Evolutionary conservation across 2,888 invertebrate genomes (phyloP).

Genomic region (Epirrhoe alternata): DNA sequence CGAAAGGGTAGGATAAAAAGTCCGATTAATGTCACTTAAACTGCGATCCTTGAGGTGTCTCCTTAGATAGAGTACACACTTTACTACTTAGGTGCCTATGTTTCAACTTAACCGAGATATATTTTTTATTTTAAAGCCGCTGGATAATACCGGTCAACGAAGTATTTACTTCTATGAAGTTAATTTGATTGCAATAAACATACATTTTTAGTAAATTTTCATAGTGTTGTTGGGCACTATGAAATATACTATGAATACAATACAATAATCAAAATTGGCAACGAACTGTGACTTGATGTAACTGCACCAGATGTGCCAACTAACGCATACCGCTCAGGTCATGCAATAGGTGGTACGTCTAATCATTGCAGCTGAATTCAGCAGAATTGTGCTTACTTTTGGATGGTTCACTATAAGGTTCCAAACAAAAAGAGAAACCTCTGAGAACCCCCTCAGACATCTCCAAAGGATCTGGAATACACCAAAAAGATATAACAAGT

Average conservation of each 20-base stretch:
- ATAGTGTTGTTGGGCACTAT: too few relatives aligned
- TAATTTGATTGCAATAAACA: too few relatives aligned
- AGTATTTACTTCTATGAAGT: too few relatives aligned
- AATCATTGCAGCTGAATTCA: neutral
- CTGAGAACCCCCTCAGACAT: too few relatives aligned
- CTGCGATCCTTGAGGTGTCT: constrained; percentile 70
- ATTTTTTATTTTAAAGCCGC: constrained; percentile 59
- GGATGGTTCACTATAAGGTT: too few relatives aligned
- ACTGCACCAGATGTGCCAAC: constrained; percentile 21
- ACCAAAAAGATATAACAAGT: too few relatives aligned
- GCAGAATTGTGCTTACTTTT: too few relatives aligned
- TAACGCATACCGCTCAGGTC: constrained; percentile 13
- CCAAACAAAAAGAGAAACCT: too few relatives aligned
- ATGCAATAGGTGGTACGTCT: neutral
- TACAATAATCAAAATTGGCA: constrained; percentile 18
- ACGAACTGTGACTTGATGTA: constrained; percentile 1
- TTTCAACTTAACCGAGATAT: constrained; percentile 59
- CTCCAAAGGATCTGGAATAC: too few relatives aligned
- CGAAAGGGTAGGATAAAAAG: constrained; percentile 39
- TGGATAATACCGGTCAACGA: constrained; percentile 1
- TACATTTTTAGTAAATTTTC: too few relatives aligned
- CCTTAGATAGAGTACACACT: constrained; percentile 76
- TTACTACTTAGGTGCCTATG: constrained; percentile 79
- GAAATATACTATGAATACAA: too few relatives aligned
- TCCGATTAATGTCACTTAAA: constrained; percentile 84